Evolutionary conservation across 2,113 vertebrate genomes (phyloP), one percentile per base, ranked within the genome.

Genomic region (Balaenoptera acutorostrata): DNA sequence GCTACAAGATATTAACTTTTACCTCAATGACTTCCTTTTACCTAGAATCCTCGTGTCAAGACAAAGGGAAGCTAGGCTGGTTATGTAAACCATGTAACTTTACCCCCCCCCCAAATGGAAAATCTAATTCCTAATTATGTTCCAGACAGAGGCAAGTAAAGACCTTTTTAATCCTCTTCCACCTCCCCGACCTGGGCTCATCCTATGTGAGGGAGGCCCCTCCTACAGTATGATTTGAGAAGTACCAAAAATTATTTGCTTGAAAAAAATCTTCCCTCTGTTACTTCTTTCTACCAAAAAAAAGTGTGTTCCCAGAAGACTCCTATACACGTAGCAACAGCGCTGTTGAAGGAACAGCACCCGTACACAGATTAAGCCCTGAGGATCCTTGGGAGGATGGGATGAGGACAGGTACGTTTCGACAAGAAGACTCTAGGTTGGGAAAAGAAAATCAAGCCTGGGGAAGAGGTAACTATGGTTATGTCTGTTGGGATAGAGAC

Each of bases 401-500:
- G 31, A 46, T 39, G 1, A 71, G 20, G 6, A 31, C 10, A 57
- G 41, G 18, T 2, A 29, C 0, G 2, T 52, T 72, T 18, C 25
- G 31, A 49, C 0, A 1, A 49, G 61, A 27, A 1, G 41, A 52
- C 39, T 6, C 36, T 20, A 55, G 27, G 10, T 23, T 21, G 20
- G 36, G 31, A 86, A 49, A 4, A 72, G 39, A 81, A 64, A 41
- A 77, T 3, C 5, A 9, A 21, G 27, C 15, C 77, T 46, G 55
- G 46, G 14, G 17, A 33, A 59, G 63, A 71, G n/a, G 8, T 8
- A 2, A 36, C 10, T 1, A 0, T 0, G 0, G 11, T 33, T 57
- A 25, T 3, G 1, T 17, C 14, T 18, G 7, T 1, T 69, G 23
- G 39, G 2, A 61, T 15, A n/a, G 7, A 82, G 31, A 23, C 0